These are phyloP conservation scores for Synanthedon myopaeformis DNA, from an alignment of 2,888 invertebrate genomes.

Conservation along the genomic window DNA sequence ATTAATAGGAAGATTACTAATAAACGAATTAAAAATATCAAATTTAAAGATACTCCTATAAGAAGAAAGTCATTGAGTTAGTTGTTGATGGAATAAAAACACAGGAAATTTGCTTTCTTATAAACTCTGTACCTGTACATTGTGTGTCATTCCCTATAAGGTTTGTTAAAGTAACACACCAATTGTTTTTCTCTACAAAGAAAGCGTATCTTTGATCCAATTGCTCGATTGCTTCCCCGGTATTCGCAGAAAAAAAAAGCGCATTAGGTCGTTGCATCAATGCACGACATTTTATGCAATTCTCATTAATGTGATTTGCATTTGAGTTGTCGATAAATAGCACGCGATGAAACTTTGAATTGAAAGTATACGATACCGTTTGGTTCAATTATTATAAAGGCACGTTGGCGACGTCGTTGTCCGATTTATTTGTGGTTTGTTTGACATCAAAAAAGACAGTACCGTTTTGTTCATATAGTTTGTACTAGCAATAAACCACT, in stretches of 20 bases:
- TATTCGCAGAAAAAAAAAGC: constrained; percentile 28
- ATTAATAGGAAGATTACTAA: no score
- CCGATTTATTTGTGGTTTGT: background rate
- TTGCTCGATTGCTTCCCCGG: constrained; percentile 27
- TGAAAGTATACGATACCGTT: background rate
- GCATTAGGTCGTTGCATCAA: constrained; percentile 15
- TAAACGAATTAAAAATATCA: no score
- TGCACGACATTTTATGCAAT: constrained; percentile 23
- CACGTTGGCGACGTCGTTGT: background rate
- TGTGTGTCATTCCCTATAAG: background rate
- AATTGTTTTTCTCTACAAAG: constrained; percentile 8
- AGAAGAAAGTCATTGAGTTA: no score
- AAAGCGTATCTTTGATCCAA: constrained; percentile 27
- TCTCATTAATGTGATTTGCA: constrained; percentile 5
- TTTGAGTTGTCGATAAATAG: constrained; percentile 1
- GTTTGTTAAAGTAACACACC: background rate
- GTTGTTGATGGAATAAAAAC: no score
- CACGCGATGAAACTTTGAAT: constrained; percentile 2
- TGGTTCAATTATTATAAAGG: background rate
- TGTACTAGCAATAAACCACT: background rate
- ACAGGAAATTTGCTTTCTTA: no score
- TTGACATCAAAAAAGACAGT: background rate
- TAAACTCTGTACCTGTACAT: no score
- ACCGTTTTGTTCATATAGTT: background rate
- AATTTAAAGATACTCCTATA: no score